Percentiles rank a stretch among this genome's conserved stretches.
phyloP scores from a whole-genome alignment of 2,888 invertebrate species.

The Athripsodes cinereus region DNA sequence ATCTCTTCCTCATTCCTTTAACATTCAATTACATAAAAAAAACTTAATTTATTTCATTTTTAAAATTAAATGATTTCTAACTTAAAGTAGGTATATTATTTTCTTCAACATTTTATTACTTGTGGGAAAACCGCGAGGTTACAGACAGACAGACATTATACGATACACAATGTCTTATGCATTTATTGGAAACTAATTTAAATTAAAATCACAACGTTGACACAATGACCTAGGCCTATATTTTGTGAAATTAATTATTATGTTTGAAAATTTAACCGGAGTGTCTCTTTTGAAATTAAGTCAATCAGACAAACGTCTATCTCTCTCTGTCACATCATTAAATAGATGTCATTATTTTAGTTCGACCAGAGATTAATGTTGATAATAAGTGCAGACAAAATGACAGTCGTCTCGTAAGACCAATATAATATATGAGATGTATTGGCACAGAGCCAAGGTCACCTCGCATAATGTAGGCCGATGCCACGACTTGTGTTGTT shows the following conservation, averaged over 20 bases:
- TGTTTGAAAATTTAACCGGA: neutral
- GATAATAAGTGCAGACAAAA: neutral
- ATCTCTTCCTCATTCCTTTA: too few species aligned
- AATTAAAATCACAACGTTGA: too few species aligned
- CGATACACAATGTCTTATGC: too few species aligned
- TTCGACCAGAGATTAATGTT: neutral
- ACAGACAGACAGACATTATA: too few species aligned
- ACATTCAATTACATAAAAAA: too few species aligned
- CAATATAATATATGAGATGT: too few species aligned
- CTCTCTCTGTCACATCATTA: neutral
- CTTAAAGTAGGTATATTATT: too few species aligned
- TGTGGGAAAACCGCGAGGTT: too few species aligned
- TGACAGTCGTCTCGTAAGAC: neutral
- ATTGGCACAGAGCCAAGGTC: neutral
- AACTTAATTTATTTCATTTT: too few species aligned
- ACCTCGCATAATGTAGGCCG: neutral
- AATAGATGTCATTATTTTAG: neutral
- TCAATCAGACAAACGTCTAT: neutral
- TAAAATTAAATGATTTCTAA: too few species aligned
- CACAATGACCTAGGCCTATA: neutral
- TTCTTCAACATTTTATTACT: too few species aligned
- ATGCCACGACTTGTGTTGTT: neutral
- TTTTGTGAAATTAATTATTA: neutral
- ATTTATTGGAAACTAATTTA: too few species aligned
- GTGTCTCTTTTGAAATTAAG: neutral